Evolutionary conservation across 1,140 invertebrate genomes (phyloP).

Genomic region (Apis florea): DNA sequence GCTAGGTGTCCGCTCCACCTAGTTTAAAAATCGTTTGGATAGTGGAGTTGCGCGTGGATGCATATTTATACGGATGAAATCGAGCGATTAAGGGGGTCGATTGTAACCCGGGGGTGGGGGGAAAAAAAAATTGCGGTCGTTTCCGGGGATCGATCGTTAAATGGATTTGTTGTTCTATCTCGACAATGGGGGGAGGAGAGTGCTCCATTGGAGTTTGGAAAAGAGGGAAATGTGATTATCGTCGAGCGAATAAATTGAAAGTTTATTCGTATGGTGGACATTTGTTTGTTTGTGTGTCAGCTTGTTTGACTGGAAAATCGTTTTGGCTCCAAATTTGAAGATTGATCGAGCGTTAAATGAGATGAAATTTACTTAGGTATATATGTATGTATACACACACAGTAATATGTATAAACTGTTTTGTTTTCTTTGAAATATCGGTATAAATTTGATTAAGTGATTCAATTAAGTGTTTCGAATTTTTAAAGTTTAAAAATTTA

Average conservation of each 20-base stretch:
- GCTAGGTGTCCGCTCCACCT: neutral
- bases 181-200: neutral
- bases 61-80: slow-evolving; percentile 49
- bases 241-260: slow-evolving; percentile 3
- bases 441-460: too few relatives aligned
- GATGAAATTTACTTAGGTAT: neutral
- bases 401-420: neutral
- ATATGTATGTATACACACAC: neutral
- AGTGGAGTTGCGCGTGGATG: slow-evolving; percentile 3
- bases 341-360: neutral
- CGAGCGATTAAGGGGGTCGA: neutral
- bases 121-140: slow-evolving; percentile 18
- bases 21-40: slow-evolving; percentile 30
- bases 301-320: slow-evolving; percentile 16
- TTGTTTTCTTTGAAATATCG: neutral
- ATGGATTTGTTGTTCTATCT: slow-evolving; percentile 4
- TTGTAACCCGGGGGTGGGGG: neutral
- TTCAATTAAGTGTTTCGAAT: too few relatives aligned
- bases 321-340: neutral
- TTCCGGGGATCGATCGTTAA: neutral
- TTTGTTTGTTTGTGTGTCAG: neutral
- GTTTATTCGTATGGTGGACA: slow-evolving; percentile 5
- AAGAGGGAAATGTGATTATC: neutral
- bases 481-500: neutral
- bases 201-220: neutral